phyloP scores from a whole-genome alignment of 2,888 invertebrate species.

The Lasioglossum oenotherae region DNA sequence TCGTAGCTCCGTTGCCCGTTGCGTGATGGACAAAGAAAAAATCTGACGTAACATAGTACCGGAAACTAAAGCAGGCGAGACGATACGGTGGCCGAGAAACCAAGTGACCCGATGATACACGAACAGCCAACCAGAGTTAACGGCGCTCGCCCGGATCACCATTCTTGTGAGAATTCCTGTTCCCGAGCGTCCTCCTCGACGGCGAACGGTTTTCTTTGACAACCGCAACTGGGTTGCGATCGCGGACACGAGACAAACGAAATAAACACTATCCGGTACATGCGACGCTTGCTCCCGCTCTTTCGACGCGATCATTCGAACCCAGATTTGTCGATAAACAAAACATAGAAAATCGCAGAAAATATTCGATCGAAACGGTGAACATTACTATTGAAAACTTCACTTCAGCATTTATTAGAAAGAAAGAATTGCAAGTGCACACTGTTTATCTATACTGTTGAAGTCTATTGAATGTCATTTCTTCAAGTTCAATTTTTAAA shows the following conservation, averaged over 20 bases:
- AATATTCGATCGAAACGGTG: not conserved
- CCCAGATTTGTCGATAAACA: not conserved
- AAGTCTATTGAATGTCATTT: no score
- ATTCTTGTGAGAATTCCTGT: constrained; percentile 45
- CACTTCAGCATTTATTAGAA: not conserved
- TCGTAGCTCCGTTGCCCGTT: not conserved
- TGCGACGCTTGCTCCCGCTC: not conserved
- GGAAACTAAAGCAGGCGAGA: constrained; percentile 44
- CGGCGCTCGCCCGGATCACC: constrained; percentile 78
- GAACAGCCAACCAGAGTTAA: constrained; percentile 75
- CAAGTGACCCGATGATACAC: constrained; percentile 80
- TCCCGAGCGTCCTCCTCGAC: constrained; percentile 43
- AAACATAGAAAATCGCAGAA: not conserved
- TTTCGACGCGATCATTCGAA: not conserved
- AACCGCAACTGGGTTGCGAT: constrained; percentile 33
- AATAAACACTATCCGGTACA: not conserved
- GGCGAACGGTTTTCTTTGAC: constrained; percentile 63
- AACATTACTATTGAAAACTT: no score
- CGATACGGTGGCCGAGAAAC: constrained; percentile 80
- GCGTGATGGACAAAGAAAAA: not conserved
- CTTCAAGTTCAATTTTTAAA: no score
- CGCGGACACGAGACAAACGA: constrained; percentile 5
- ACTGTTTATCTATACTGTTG: not conserved
- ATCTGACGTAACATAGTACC: constrained; percentile 24
- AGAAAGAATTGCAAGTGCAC: not conserved